Evolutionary conservation across 2,113 vertebrate species (phyloP).

Genomic region (Falco punctatus): DNA sequence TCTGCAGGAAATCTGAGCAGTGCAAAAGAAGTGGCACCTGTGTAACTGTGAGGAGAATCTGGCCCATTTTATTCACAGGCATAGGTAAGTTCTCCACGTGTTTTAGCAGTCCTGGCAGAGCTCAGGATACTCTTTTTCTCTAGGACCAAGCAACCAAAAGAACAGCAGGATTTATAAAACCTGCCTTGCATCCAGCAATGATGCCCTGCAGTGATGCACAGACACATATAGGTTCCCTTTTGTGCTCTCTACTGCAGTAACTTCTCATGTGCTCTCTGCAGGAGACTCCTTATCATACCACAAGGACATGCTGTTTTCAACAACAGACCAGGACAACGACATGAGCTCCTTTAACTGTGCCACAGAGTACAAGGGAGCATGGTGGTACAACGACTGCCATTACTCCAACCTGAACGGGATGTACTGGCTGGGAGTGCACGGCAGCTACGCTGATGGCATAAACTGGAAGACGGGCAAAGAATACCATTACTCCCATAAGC

Average conservation of each 20-base stretch:
- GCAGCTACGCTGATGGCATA: constrained; percentile 48
- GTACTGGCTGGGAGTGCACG: neutral
- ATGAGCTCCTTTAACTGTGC: neutral
- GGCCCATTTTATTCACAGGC: neutral
- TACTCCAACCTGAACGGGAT: constrained; percentile 30
- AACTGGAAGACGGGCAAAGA: constrained; percentile 47
- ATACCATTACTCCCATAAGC: constrained; percentile 48
- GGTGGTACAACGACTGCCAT: constrained; percentile 47
- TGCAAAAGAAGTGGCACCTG: neutral
- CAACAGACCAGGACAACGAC: constrained; percentile 34
- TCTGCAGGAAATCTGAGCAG: neutral
- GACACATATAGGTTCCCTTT: neutral
- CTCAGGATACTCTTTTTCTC: neutral
- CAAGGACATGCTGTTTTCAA: constrained; percentile 24
- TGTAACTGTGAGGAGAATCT: neutral
- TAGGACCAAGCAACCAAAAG: neutral
- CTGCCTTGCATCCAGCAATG: neutral
- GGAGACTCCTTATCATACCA: constrained; percentile 33
- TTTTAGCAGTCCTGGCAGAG: neutral
- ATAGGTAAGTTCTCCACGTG: neutral
- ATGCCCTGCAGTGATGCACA: neutral
- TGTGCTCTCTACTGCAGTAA: neutral
- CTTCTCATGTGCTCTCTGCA: neutral
- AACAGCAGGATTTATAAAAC: neutral
- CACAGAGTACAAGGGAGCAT: neutral